Evolutionary conservation across 2,797 vertebrate species (phyloP).

Genomic region (Podargus strigoides): DNA sequence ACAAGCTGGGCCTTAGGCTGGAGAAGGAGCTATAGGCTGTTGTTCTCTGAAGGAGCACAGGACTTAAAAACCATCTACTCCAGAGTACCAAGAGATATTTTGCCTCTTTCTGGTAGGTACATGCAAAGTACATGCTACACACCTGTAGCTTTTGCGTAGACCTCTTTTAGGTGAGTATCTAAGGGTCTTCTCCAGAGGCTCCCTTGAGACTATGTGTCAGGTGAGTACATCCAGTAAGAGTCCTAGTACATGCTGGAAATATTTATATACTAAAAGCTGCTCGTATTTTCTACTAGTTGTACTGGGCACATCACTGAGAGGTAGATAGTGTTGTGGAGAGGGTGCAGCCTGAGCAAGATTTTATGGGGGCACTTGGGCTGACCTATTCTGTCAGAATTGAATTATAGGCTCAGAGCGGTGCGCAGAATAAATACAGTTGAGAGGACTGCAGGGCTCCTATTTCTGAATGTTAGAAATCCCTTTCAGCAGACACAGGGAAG

Average conservation of each 20-base stretch:
- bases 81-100: background rate
- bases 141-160: background rate
- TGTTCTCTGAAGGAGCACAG: background rate
- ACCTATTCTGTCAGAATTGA: background rate
- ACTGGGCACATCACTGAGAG: background rate
- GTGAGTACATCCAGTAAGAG: background rate
- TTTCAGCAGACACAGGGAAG: background rate
- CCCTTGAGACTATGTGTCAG: fast-evolving
- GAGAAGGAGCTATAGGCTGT: background rate
- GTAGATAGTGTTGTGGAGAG: background rate
- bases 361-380: background rate
- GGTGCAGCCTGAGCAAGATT: background rate
- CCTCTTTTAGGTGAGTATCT: background rate
- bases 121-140: background rate
- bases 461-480: background rate
- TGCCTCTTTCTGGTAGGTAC: background rate
- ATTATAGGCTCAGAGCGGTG: background rate
- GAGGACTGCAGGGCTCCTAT: background rate
- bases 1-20: background rate
- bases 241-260: background rate
- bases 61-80: background rate
- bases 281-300: background rate
- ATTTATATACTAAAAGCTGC: background rate
- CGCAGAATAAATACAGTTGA: background rate
- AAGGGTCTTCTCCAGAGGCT: background rate